phyloP scores from a whole-genome alignment of 2,888 invertebrate genomes.

The Lydus trimaculatus region DNA sequence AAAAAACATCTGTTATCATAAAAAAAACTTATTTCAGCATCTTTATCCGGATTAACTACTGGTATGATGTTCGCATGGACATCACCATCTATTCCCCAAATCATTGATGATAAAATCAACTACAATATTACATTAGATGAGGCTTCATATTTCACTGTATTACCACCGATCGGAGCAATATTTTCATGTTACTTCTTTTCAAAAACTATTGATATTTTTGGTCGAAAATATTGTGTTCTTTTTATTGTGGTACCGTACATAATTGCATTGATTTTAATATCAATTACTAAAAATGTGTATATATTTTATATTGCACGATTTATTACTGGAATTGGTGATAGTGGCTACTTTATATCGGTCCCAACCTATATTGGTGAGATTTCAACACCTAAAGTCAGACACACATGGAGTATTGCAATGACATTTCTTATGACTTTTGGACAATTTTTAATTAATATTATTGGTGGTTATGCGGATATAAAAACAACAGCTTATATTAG shows the following conservation, averaged over 20 bases:
- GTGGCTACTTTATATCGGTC: slow-evolving; percentile 44
- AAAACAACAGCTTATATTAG: slow-evolving; percentile 64
- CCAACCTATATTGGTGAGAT: slow-evolving; percentile 51
- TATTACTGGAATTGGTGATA: slow-evolving; percentile 45
- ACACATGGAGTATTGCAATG: slow-evolving; percentile 49
- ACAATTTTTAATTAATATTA: slow-evolving; percentile 57
- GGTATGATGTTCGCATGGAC: slow-evolving; percentile 49
- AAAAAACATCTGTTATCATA: background rate
- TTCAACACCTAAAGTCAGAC: slow-evolving; percentile 47
- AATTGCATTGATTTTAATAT: slow-evolving; percentile 41
- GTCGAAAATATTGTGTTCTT: slow-evolving; percentile 40
- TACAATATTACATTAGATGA: slow-evolving; percentile 49
- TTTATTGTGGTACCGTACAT: slow-evolving; percentile 46
- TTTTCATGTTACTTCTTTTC: slow-evolving; percentile 30
- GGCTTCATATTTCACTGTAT: slow-evolving; percentile 51
- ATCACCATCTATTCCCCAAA: slow-evolving; percentile 51
- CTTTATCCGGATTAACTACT: slow-evolving; percentile 37
- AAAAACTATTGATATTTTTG: slow-evolving; percentile 33
- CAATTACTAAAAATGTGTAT: slow-evolving; percentile 41
- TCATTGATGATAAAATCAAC: slow-evolving; percentile 45
- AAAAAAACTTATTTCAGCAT: slow-evolving; percentile 18
- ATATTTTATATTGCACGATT: slow-evolving; percentile 49
- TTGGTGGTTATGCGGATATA: slow-evolving; percentile 66
- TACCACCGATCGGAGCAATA: slow-evolving; percentile 42
- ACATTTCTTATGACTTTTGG: slow-evolving; percentile 44